A percentile compares a stretch with the other conserved stretches of the same genome.
Conservation (phyloP, 2,797 vertebrate species). For the Sciaenops ocellatus region DNA sequence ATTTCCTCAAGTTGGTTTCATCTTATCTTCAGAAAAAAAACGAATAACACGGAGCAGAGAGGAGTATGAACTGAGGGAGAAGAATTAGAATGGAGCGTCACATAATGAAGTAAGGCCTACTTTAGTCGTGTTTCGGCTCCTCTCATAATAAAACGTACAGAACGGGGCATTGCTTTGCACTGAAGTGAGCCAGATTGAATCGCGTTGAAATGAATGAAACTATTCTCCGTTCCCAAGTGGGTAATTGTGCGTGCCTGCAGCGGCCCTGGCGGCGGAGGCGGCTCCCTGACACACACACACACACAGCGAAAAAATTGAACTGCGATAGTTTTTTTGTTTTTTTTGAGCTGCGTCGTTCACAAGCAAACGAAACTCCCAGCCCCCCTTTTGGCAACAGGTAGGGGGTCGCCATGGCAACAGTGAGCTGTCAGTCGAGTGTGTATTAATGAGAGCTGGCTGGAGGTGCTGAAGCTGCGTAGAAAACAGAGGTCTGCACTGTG, state of each 20-base stretch:
- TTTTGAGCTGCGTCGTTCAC: conserved; percentile 45
- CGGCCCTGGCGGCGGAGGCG: conserved; percentile 7
- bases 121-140: conserved; percentile 26
- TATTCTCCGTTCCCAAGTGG: conserved; percentile 52
- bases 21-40: conserved; percentile 53
- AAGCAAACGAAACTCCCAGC: conserved; percentile 31
- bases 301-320: conserved; percentile 25
- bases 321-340: conserved; percentile 12
- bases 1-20: conserved; percentile 63
- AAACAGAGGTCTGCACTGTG: conserved; percentile 13
- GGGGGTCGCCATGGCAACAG: conserved; percentile 77
- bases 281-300: conserved; percentile 32
- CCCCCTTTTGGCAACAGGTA: conserved; percentile 75
- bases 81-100: conserved; percentile 27
- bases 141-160: conserved; percentile 25
- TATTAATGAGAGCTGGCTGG: conserved; percentile 70
- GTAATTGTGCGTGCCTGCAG: conserved; percentile 49
- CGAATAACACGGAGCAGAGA: conserved; percentile 45
- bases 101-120: conserved; percentile 43
- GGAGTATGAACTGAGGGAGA: conserved; percentile 34
- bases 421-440: conserved; percentile 62
- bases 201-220: conserved; percentile 44
- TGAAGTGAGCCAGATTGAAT: conserved; percentile 52
- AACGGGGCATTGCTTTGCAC: conserved; percentile 26
- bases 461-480: conserved; percentile 41